Base-by-base conservation (phyloP, 2,113 vertebrate genomes). In the Propithecus coquereli region DNA sequence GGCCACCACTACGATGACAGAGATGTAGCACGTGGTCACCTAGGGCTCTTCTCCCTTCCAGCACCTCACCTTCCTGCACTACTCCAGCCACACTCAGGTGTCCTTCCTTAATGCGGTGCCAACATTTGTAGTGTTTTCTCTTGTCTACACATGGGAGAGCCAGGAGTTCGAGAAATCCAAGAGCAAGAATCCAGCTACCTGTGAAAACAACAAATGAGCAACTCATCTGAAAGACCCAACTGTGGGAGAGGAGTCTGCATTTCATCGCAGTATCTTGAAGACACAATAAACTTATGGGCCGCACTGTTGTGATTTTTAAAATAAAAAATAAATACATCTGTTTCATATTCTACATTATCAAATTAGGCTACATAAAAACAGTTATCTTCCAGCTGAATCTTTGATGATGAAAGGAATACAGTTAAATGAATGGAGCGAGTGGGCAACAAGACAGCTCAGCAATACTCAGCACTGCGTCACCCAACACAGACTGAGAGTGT, bases 121-220 rank as follows among this genome's bases (percentile, higher is more conserved):
- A 43, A 37, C 99, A 30, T 98, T 99, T 87, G 6, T 97, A 50
- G 0, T 74, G 0, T 95, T 92, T 91, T 99, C 99, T 71, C 43
- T 99, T 13, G 57, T 98, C 18, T 99, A 99, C 94, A 98, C 96
- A n/a, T 99, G 99, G 99, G 99, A 98, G 47, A 99, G 59, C 11
- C 70, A 96, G 11, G 98, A 98, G 89, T 97, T 99, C 20, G 74
- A 99, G 96, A 98, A 99, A 32, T 80, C 98, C 93, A 99, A 99
- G 98, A 99, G 97, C 98, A 99, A 99, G 98, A 98, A 99, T 84
- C 94, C 97, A 0, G 95, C 98, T 22, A 98, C 99, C 98, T 99
- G 96, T 1, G 98, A 98, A 86, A 98, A 98, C 2, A 98, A 99
- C 11, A 85, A 98, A 84, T 99, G 94, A 99, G 59, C 57, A 52